Percentiles rank a stretch among this genome's conserved stretches.
phyloP scores from a whole-genome alignment of 1,140 invertebrate genomes.

The Acyrthosiphon pisum region DNA sequence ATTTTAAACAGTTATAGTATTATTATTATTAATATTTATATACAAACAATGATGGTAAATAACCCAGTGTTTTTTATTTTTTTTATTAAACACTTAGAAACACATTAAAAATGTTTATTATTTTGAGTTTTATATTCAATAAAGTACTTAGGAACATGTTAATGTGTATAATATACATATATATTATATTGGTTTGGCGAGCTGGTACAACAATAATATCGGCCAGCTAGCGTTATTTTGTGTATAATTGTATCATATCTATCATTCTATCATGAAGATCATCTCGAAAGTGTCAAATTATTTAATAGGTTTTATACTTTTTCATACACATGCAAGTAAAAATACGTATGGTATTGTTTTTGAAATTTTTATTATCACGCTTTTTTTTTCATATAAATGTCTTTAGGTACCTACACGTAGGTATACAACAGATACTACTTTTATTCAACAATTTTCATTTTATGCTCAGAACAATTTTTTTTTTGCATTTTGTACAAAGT shows the following conservation, averaged over 20 bases:
- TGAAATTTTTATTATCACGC: not conserved
- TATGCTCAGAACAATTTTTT: not conserved
- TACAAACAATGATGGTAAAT: not conserved
- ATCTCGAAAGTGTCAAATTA: not conserved
- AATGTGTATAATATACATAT: not conserved
- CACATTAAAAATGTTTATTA: not conserved
- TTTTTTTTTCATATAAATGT: not conserved
- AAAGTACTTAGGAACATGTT: not conserved
- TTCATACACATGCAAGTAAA: not conserved
- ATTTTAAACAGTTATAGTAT: not conserved
- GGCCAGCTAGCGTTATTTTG: not conserved
- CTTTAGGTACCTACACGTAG: not conserved
- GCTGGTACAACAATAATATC: not conserved
- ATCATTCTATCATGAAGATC: not conserved
- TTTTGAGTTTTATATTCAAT: slow-evolving; percentile 8
- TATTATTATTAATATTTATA: slow-evolving; percentile 10
- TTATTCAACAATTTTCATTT: not conserved
- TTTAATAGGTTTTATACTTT: not conserved
- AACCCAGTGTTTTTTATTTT: not conserved
- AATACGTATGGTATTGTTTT: not conserved
- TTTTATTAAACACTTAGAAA: slow-evolving; percentile 23
- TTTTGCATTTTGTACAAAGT: too few species aligned
- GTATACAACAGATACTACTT: not conserved
- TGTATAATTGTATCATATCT: not conserved
- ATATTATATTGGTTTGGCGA: not conserved